Base-by-base conservation (phyloP, 2,797 vertebrate genomes). In the Notolepis coatsorum region DNA sequence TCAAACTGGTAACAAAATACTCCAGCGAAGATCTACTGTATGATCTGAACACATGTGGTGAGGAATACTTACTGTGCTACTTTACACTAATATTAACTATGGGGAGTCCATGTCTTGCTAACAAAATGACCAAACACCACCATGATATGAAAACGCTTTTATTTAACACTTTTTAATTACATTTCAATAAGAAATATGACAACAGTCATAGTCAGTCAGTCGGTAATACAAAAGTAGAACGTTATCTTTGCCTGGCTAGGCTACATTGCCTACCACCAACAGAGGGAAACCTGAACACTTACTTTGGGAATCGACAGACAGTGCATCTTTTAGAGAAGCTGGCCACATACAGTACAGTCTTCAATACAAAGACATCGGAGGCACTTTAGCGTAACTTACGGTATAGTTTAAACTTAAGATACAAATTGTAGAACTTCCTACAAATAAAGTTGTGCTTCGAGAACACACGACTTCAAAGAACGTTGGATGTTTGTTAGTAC, bases 291-390 rank as follows among this genome's bases (percentile, higher is more conserved):
- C 41, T 54, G 53, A 21, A 50, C 18, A 37, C 12, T 47, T n/a
- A 25, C n/a, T n/a, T 27, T 48, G 2, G 58, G 23, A 72, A 45
- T 15, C 4, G n/a, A 67, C 7, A 69, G 3, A 52, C n/a, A n/a
- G n/a, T 17, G 18, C 50, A 15, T 46, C 33, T 24, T 25, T 37
- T 58, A n/a, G 54, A 37, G 13, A 37, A 39, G 37, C n/a, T 17
- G 23, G 61, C 45, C 20, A 30, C 42, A 9, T n/a, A n/a, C n/a
- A n/a, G n/a, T n/a, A 10, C 45, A 51, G 54, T 49, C 48, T 53
- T 59, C 5, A 1, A 50, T 68, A 76, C 35, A 78, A 65, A 71
- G 64, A 71, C 47, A 76, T 43, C 20, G 37, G 61, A 87, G 85
- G 85, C 84, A 87, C 85, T 84, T 83, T 0, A 42, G n/a, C n/a